Base-by-base conservation (phyloP, 2,888 invertebrate species). In the Acleris laterana region DNA sequence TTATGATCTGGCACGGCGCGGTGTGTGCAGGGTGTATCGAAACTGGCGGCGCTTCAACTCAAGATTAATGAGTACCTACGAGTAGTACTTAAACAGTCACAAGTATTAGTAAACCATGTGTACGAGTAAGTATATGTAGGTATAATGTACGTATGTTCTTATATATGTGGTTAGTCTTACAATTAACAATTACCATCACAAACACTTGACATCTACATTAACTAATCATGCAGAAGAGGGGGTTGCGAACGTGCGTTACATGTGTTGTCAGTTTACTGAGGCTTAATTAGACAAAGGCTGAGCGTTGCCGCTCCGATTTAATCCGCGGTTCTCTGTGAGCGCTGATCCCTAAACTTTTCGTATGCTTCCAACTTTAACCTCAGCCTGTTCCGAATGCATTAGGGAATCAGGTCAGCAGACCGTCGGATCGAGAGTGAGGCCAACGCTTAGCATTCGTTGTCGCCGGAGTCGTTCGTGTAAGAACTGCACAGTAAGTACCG, bases 211-310 rank as follows among this genome's bases (percentile, higher is more conserved):
- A 90, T 87, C 90, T 89, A 84, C 82, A 85, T 74, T 83, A 82
- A 84, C 89, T 88, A 88, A 87, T 85, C 92, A 92, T 92, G 92
- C 92, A 90, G 90, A 91, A 87, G 84, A 85, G 16, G 87, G 90
- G 92, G 92, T 90, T 91, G 93, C 93, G 92, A 92, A 92, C 92
- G 92, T 89, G 88, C 89, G 83, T 84, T 84, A 81, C 83, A 79
- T 83, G 80, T 84, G 80, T 84, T 79, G 77, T 83, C 79, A 82
- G 77, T 79, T 80, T 82, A 81, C 79, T 77, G 79, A 77, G 75
- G 76, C 79, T 80, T 81, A 74, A 79, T 78, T 76, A 77, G 82
- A 84, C 83, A 84, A 83, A 83, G 80, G 81, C 82, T 79, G 73
- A 79, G 80, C 81, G 77, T 81, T 77, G 71, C 73, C 72, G 68